Evolutionary conservation across 2,113 vertebrate species (phyloP).

Genomic region (Nicator chloris): DNA sequence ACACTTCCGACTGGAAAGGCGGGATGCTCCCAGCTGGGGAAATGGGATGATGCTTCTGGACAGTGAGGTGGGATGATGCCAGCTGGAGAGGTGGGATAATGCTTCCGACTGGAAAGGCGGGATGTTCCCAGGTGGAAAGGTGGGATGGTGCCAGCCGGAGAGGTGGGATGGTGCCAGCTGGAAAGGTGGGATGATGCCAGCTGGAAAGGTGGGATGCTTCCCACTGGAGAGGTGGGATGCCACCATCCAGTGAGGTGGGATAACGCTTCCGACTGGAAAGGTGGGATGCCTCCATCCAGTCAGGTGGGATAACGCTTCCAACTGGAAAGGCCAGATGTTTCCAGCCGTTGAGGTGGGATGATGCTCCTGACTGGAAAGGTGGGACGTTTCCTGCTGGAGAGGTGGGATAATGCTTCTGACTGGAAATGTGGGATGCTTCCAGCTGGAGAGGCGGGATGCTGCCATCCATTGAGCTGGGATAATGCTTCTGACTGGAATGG

Average conservation of each 20-base stretch:
- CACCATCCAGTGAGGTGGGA: too few species aligned
- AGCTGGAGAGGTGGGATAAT: background rate
- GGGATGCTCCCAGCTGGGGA: background rate
- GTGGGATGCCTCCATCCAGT: too few species aligned
- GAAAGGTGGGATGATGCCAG: background rate
- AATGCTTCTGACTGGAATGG: too few species aligned
- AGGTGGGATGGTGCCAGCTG: background rate
- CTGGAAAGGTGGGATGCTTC: too few species aligned
- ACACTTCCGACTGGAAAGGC: accelerated
- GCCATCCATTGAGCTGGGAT: too few species aligned
- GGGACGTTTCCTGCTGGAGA: background rate
- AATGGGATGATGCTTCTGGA: background rate
- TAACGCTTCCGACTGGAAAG: too few species aligned
- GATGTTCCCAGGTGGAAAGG: accelerated
- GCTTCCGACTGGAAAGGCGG: accelerated
- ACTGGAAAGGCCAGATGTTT: background rate
- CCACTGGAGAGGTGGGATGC: too few species aligned
- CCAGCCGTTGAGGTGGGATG: background rate
- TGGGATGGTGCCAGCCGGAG: accelerated
- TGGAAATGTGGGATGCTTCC: too few species aligned
- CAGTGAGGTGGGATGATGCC: background rate
- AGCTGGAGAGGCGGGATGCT: too few species aligned
- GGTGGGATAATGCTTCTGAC: background rate
- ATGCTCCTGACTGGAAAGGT: background rate
- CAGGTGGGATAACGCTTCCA: too few species aligned